These are phyloP conservation scores for Galerucella pusilla DNA, from an alignment of 2,888 invertebrate genomes.

Conservation along the genomic window DNA sequence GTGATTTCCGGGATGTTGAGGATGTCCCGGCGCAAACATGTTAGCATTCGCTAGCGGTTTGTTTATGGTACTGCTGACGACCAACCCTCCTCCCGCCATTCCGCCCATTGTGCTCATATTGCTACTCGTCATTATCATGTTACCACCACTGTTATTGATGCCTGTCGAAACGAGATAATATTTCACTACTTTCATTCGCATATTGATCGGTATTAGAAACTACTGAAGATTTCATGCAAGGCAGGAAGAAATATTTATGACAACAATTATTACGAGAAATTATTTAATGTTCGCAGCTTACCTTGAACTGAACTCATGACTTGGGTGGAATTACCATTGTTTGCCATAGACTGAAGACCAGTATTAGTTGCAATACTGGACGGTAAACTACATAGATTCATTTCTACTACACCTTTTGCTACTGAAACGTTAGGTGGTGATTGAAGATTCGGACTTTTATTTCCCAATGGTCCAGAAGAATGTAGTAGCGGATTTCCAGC, in stretches of 20 bases:
- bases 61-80: constrained; percentile 81
- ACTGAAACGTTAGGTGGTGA: constrained; percentile 87
- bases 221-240: too few relatives aligned
- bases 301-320: constrained; percentile 80
- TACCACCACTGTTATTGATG: constrained; percentile 75
- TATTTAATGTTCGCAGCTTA: constrained; percentile 51
- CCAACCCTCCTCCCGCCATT: constrained; percentile 80
- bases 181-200: too few relatives aligned
- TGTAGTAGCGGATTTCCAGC: constrained; percentile 78
- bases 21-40: constrained; percentile 72
- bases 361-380: constrained; percentile 68
- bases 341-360: constrained; percentile 68
- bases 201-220: too few relatives aligned
- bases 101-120: constrained; percentile 74
- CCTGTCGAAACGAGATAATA: constrained; percentile 62
- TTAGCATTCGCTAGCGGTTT: constrained; percentile 72
- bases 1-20: constrained; percentile 54
- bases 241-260: too few relatives aligned
- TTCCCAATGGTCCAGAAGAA: constrained; percentile 80
- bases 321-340: constrained; percentile 78
- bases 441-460: constrained; percentile 86
- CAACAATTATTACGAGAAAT: neutral
- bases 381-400: constrained; percentile 70
- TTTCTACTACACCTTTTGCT: constrained; percentile 73
- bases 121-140: constrained; percentile 85